phyloP scores from a whole-genome alignment of 1,140 invertebrate genomes.

The Pseudomyrmex cubaensis region DNA sequence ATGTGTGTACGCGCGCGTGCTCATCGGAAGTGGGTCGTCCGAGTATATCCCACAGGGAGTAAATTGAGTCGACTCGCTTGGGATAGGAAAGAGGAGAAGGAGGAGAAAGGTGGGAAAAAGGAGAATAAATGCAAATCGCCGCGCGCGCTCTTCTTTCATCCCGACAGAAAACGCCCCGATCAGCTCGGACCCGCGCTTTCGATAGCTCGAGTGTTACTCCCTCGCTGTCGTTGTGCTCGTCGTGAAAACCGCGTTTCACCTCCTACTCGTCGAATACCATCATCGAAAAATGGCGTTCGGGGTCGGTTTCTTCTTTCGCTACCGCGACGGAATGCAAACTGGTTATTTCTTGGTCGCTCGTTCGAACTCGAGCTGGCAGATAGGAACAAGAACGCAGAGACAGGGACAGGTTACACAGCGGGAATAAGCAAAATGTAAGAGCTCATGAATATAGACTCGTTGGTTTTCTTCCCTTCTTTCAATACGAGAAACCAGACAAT shows the following conservation, averaged over 20 bases:
- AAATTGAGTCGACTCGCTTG: conserved; percentile 44
- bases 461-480: background rate
- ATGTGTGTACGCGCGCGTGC: background rate
- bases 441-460: conserved; percentile 37
- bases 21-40: conserved; percentile 43
- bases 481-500: background rate
- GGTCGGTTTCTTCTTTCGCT: background rate
- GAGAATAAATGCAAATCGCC: conserved; percentile 49
- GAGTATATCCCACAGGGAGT: conserved; percentile 32
- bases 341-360: conserved; percentile 42
- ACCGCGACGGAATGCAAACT: conserved; percentile 38
- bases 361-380: conserved; percentile 22
- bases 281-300: conserved; percentile 8
- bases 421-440: conserved; percentile 25
- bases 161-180: conserved; percentile 21
- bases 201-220: conserved; percentile 41
- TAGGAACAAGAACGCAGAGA: background rate
- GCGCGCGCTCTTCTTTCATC: conserved; percentile 35
- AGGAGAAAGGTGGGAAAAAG: background rate
- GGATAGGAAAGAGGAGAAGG: no score
- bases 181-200: conserved; percentile 13
- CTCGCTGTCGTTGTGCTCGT: background rate
- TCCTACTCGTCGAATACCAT: conserved; percentile 11
- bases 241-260: conserved; percentile 17
- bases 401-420: background rate